These are phyloP conservation scores for Isoperla grammatica DNA, from an alignment of 2,888 invertebrate species.

Conservation along the genomic window DNA sequence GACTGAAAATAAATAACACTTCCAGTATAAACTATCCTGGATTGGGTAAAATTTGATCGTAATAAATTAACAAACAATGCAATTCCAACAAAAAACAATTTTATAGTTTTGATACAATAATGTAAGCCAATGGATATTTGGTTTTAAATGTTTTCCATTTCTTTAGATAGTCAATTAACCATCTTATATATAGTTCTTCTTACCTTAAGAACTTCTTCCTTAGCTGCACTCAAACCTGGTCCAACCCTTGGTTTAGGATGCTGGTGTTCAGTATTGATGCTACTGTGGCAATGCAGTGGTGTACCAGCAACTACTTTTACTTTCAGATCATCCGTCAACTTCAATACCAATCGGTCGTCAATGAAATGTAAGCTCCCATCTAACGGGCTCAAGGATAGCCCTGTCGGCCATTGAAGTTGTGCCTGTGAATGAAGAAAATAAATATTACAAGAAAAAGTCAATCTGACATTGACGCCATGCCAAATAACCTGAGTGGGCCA, in stretches of 20 bases:
- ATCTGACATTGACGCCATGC: too few species aligned
- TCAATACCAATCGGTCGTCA: constrained; percentile 88
- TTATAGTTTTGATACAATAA: too few species aligned
- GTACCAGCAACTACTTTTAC: constrained; percentile 93
- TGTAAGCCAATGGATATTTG: too few species aligned
- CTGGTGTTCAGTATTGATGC: constrained; percentile 24
- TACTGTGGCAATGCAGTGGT: constrained; percentile 78
- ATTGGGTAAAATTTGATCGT: too few species aligned
- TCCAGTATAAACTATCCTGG: too few species aligned
- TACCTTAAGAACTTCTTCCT: constrained; percentile 44
- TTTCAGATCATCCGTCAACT: constrained; percentile 79
- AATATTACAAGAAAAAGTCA: neutral
- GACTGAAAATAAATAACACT: constrained; percentile 26
- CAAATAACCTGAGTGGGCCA: too few species aligned
- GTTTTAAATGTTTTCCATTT: too few species aligned
- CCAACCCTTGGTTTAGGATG: constrained; percentile 8
- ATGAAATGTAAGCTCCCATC: constrained; percentile 94
- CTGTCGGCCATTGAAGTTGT: constrained; percentile 97
- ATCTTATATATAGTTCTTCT: too few species aligned
- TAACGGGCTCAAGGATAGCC: constrained; percentile 85
- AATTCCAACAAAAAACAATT: too few species aligned
- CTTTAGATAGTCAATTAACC: too few species aligned
- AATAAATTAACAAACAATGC: too few species aligned
- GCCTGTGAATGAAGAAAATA: constrained; percentile 48
- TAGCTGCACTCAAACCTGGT: constrained; percentile 39